Base-by-base conservation (phyloP, 2,797 vertebrate species). In the Lerista edwardsae region DNA sequence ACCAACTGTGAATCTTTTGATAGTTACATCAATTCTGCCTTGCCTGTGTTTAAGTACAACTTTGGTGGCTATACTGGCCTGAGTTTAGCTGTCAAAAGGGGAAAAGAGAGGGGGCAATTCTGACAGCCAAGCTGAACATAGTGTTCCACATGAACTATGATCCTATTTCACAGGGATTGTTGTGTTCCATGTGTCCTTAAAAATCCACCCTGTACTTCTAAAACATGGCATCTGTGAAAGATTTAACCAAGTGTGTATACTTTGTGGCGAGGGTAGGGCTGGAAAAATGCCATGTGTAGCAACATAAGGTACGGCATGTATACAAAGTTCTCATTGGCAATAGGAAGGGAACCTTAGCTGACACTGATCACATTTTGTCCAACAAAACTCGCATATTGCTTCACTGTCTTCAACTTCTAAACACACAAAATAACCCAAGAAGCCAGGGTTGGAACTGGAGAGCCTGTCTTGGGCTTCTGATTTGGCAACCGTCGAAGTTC, bases 241-340 rank as follows among this genome's bases (percentile, higher is more conserved):
- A 88, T 31, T 10, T 14, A 82, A 61, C 79, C 23, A 27, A 87
- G 23, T 78, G 23, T 78, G 29, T 47, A 87, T 87, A 84, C 89
- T 83, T 61, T 72, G 84, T 55, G 74, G 73, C 79, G 73, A 83
- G 83, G 91, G 92, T 51, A 84, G 68, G 89, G 90, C 82, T 78
- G n/a, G 84, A 92, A 88, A 80, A 91, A 88, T 72, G 73, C 89
- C 93, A 90, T 92, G 92, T 91, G 89, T 90, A 85, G 77, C 57
- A 81, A 64, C 65, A 6, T 80, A 91, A 92, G 74, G 69, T 91
- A 93, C 86, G 90, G 27, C 75, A 91, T 91, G 89, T 78, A 88
- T 91, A 91, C 90, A 93, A 87, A 93, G 31, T 92, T 91, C 84
- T 88, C 75, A 83, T 27, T 88, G 88, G 51, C 65, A 80, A 67